phyloP scores from a whole-genome alignment of 2,888 invertebrate species.

The Nemurella pictetii region DNA sequence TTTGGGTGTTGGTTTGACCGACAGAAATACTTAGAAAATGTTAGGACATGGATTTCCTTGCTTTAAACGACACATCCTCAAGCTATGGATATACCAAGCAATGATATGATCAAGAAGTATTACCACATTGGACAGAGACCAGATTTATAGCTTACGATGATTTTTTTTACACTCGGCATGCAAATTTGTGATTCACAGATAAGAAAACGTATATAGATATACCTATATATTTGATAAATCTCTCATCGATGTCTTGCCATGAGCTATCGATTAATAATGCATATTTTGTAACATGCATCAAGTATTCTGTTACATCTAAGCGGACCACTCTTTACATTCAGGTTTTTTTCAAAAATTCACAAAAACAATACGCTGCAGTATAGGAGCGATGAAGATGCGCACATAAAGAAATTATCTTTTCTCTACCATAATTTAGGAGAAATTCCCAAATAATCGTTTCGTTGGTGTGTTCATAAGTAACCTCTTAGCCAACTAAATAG shows the following conservation, averaged over 20 bases:
- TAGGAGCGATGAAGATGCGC: too few relatives aligned
- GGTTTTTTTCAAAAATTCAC: too few relatives aligned
- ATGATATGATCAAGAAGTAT: neutral
- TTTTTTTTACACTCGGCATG: neutral
- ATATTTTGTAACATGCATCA: neutral
- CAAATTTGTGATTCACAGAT: neutral
- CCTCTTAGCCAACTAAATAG: neutral
- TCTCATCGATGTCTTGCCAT: neutral
- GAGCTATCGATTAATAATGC: neutral
- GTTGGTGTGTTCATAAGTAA: neutral
- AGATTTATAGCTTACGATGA: neutral
- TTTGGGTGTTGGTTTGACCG: conserved; percentile 24
- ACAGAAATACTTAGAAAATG: neutral
- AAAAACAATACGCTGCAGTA: too few relatives aligned
- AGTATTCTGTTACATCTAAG: neutral
- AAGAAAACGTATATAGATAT: too few relatives aligned
- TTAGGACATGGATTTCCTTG: neutral
- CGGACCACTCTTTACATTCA: too few relatives aligned
- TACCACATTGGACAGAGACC: neutral
- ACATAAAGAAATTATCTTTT: too few relatives aligned
- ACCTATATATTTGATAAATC: too few relatives aligned
- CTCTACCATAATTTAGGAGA: neutral
- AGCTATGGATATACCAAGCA: neutral
- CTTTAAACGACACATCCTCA: neutral
- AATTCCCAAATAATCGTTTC: neutral